phyloP scores from a whole-genome alignment of 1,140 invertebrate species.

The Pantala flavescens region DNA sequence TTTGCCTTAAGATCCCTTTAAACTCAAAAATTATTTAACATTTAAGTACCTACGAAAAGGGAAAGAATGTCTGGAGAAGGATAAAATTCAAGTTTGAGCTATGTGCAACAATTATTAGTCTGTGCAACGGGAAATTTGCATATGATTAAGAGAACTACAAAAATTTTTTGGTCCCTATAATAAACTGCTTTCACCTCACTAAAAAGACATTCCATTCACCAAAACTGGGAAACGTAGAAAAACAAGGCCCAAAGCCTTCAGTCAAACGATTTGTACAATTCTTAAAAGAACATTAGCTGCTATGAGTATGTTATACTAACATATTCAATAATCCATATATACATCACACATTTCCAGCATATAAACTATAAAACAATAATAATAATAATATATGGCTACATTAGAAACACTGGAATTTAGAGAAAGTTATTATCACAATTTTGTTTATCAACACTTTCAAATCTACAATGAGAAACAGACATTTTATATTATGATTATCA shows the following conservation, averaged over 20 bases:
- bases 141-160: not conserved
- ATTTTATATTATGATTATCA: not conserved
- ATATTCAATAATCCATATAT: not conserved
- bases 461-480: not conserved
- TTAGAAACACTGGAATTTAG: not conserved
- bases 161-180: slow-evolving; percentile 1
- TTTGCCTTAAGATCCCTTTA: not conserved
- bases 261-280: slow-evolving; percentile 7
- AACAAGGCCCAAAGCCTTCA: not conserved
- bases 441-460: not conserved
- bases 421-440: not conserved
- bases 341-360: not conserved
- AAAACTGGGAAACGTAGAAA: not conserved
- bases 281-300: not conserved
- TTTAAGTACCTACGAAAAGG: not conserved
- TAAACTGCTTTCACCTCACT: not conserved
- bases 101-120: not conserved
- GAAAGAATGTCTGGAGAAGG: not conserved
- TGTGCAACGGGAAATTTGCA: not conserved
- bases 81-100: not conserved
- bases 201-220: not conserved
- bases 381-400: not conserved
- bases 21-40: not conserved
- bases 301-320: not conserved
- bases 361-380: slow-evolving; percentile 8